phyloP scores from a whole-genome alignment of 1,140 invertebrate genomes.

The Anthonomus grandis region DNA sequence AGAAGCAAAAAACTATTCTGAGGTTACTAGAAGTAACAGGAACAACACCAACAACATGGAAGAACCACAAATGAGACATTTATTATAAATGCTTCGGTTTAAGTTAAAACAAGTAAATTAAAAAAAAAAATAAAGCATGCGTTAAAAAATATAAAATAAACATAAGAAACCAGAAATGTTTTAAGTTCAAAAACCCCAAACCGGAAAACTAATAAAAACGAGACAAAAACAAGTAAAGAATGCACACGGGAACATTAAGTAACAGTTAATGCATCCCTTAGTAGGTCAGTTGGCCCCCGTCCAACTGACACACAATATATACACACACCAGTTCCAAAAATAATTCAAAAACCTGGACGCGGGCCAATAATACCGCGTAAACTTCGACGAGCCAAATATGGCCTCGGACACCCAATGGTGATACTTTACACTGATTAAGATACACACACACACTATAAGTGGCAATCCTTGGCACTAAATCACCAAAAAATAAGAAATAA shows the following conservation, averaged over 20 bases:
- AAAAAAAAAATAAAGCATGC: too few relatives aligned
- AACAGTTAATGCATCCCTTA: slow-evolving; percentile 23
- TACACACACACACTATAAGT: slow-evolving; percentile 3
- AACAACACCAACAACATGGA: too few relatives aligned
- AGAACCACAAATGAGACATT: too few relatives aligned
- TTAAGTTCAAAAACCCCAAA: too few relatives aligned
- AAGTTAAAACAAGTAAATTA: too few relatives aligned
- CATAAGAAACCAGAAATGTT: too few relatives aligned
- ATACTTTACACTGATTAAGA: slow-evolving; percentile 13
- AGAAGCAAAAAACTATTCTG: too few relatives aligned
- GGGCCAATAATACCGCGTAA: slow-evolving; percentile 26
- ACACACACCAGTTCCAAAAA: slow-evolving; percentile 37
- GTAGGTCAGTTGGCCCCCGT: slow-evolving; percentile 35
- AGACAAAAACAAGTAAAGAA: too few relatives aligned
- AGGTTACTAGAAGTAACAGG: too few relatives aligned
- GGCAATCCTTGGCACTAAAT: not conserved
- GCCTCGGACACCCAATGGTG: slow-evolving; percentile 20
- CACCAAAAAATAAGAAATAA: not conserved
- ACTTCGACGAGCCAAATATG: slow-evolving; percentile 38
- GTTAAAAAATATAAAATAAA: too few relatives aligned
- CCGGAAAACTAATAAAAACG: too few relatives aligned
- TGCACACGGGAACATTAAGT: not conserved
- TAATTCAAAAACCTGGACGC: slow-evolving; percentile 26
- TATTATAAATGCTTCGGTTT: too few relatives aligned
- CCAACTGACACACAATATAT: slow-evolving; percentile 33